phyloP scores from a whole-genome alignment of 2,113 vertebrate genomes.

The Albula glossodonta region DNA sequence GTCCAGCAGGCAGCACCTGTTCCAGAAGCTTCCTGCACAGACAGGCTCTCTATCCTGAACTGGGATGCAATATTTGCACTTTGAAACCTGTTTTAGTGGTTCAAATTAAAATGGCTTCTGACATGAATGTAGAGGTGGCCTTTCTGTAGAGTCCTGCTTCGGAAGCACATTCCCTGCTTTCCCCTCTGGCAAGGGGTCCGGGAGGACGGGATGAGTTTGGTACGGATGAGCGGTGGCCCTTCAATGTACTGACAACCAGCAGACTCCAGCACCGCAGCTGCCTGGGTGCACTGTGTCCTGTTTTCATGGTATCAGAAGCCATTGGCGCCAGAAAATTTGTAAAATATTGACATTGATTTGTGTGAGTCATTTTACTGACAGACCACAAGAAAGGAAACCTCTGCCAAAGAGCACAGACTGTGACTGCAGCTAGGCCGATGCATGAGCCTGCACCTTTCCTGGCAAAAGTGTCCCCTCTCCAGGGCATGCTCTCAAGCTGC shows the following conservation, averaged over 20 bases:
- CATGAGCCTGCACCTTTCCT: background rate
- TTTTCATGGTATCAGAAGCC: conserved; percentile 3
- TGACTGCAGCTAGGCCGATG: conserved; percentile 12
- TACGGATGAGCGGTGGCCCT: background rate
- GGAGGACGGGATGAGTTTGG: background rate
- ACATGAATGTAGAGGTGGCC: conserved; percentile 49
- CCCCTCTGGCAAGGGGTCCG: background rate
- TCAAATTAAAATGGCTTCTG: conserved; percentile 29
- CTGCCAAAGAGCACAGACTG: conserved; percentile 37
- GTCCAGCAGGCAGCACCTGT: background rate
- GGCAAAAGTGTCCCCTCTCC: background rate
- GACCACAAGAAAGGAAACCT: conserved; percentile 3
- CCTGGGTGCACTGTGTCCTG: background rate
- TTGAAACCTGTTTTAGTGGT: conserved; percentile 35
- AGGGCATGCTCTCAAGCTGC: background rate
- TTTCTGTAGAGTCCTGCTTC: background rate
- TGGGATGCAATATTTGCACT: conserved; percentile 65
- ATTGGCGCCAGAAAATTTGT: background rate
- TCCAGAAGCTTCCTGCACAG: conserved; percentile 30
- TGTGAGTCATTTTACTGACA: background rate
- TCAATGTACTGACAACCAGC: background rate
- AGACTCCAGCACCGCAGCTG: background rate
- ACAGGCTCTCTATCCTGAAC: conserved; percentile 37
- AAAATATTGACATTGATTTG: background rate
- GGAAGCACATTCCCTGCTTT: background rate